Base-by-base conservation (phyloP, 1,140 invertebrate species). In the Pseudomyrmex sp. region DNA sequence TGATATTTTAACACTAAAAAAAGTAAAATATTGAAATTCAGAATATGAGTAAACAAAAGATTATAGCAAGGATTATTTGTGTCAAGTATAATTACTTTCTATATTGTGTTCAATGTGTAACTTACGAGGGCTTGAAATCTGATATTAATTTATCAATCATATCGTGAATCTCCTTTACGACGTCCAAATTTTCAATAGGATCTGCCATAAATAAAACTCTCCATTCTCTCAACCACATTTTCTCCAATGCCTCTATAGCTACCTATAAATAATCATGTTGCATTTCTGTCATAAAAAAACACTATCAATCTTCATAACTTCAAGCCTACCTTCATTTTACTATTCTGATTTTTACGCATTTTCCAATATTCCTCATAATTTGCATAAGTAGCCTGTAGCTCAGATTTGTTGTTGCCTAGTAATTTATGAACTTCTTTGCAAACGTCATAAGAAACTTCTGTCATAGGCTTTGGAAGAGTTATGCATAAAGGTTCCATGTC, bases 211-310 rank as follows among this genome's bases (percentile, higher is more conserved):
- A 94, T 62, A 97, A 88, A 68, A 95, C 92, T 89, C 95, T 95
- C 95, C 96, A 97, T 52, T 95, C 95, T 54, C 95, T 95, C 2
- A 97, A 92, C 96, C 96, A 97, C 48, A 94, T 91, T 13, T 94
- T 94, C 84, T 97, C 96, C 90, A 97, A 95, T 76, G 94, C 94
- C 20, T 94, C 92, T 50, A 96, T 93, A 10, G 96, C 94, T 89
- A 89, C 92, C 96, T 96, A 91, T 59, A 93, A 95, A 56, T 66
- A 74, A 76, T 76, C 0, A 61, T 15, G 12, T 70, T 46, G 80
- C 61, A 80, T 56, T 54, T n/a, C 10, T 69, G 59, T 68, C 77
- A 82, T 75, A 20, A 76, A 58, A 58, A 69, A 44, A 44, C n/a
- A 8, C 18, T 13, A 44, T 59, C n/a, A 1, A 3, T 20, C 13